Evolutionary conservation across 1,140 invertebrate species (phyloP).

Genomic region (Ceratoteleas bidentatus): DNA sequence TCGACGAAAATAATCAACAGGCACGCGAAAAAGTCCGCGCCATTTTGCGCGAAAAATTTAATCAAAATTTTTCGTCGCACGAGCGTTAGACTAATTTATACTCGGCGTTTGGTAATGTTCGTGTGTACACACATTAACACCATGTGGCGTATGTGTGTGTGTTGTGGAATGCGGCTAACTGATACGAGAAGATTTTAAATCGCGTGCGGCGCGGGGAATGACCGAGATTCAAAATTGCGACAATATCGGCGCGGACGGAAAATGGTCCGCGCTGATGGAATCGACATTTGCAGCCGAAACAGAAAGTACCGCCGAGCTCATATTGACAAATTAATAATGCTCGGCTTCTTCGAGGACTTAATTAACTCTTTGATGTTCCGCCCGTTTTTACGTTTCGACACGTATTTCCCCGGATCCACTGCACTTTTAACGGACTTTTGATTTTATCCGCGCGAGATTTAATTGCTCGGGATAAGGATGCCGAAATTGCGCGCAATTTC

Average conservation of each 20-base stretch:
- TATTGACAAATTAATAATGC: constrained; percentile 61
- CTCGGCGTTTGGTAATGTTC: background rate
- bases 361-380: constrained; percentile 53
- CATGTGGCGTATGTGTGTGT: background rate
- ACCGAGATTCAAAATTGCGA: constrained; percentile 57
- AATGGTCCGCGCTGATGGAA: constrained; percentile 16
- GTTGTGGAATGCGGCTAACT: constrained; percentile 44
- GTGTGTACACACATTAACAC: background rate
- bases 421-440: constrained; percentile 18
- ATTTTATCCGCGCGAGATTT: constrained; percentile 14
- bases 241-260: constrained; percentile 12
- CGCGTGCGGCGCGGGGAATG: constrained; percentile 23
- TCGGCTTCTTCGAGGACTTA: constrained; percentile 45
- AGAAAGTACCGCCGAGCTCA: constrained; percentile 45
- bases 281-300: constrained; percentile 46
- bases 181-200: constrained; percentile 50
- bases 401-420: constrained; percentile 26
- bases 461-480: constrained; percentile 35
- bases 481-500: constrained; percentile 13
- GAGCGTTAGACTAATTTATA: constrained; percentile 16
- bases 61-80: background rate
- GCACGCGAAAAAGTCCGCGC: no score
- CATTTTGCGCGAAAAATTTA: background rate
- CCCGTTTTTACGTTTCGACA: constrained; percentile 41
- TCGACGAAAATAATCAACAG: no score